These are phyloP conservation scores for Caenorhabditis brenneri DNA, from an alignment of 1,140 invertebrate genomes.

Conservation along the genomic window DNA sequence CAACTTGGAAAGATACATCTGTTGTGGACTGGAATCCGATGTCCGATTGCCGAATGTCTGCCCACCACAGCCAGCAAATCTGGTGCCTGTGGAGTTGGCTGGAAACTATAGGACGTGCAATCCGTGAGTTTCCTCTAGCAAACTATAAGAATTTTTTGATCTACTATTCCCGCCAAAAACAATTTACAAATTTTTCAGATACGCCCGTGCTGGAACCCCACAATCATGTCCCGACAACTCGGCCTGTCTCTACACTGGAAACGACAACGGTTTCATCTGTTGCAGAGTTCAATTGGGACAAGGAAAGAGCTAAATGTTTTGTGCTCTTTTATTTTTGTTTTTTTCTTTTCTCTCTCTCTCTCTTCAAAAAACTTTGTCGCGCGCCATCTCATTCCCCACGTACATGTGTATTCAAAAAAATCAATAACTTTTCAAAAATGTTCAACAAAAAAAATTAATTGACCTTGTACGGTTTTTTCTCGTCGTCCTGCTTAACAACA, in stretches of 20 bases:
- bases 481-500: no score
- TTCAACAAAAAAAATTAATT: no score
- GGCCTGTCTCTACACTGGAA: constrained; percentile 69
- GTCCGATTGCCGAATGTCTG: constrained; percentile 69
- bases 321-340: no score
- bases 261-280: constrained; percentile 70
- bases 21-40: constrained; percentile 68
- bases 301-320: constrained; percentile 46
- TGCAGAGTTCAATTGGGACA: constrained; percentile 65
- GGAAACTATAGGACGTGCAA: constrained; percentile 70
- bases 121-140: constrained; percentile 59
- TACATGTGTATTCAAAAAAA: no score
- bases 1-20: constrained; percentile 67
- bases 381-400: no score
- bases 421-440: no score
- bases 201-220: constrained; percentile 45
- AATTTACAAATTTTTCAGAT: constrained; percentile 35
- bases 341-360: no score
- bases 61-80: constrained; percentile 68
- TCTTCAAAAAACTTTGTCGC: no score
- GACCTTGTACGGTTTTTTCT: no score
- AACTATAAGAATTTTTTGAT: no score
- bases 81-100: constrained; percentile 69
- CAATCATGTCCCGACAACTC: constrained; percentile 69
- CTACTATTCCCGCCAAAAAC: no score